Percentiles rank a stretch among this genome's conserved stretches.
phyloP scores from a whole-genome alignment of 2,797 vertebrate species.

The Staurois parvus region DNA sequence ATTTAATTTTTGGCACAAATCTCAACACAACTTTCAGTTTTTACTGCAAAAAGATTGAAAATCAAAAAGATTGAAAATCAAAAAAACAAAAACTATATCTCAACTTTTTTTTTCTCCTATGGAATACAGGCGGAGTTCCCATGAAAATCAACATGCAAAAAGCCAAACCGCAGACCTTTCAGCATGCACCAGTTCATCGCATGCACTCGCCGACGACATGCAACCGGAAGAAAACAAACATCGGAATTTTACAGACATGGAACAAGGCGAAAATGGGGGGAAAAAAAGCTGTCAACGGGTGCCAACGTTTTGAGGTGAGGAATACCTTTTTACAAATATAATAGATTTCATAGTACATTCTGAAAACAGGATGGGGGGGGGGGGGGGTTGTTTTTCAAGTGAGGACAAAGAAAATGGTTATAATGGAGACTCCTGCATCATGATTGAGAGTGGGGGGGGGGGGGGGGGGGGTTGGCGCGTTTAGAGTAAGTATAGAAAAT shows the following conservation, averaged over 20 bases:
- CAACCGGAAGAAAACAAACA: constrained; percentile 63
- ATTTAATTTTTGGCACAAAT: constrained; percentile 46
- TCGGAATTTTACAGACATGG: constrained; percentile 52
- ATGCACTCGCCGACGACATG: constrained; percentile 74
- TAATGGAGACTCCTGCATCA: not conserved
- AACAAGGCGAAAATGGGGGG: constrained; percentile 48
- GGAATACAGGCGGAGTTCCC: constrained; percentile 57
- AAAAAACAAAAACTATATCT: not conserved
- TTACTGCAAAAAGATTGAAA: constrained; percentile 22
- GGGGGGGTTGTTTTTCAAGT: too few species aligned
- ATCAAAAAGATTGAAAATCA: too few species aligned
- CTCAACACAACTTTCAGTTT: not conserved
- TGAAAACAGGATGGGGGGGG: not conserved
- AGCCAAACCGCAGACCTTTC: constrained; percentile 61
- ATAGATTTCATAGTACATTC: constrained; percentile 24
- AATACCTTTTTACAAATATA: constrained; percentile 38
- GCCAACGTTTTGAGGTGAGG: not conserved
- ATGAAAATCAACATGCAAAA: constrained; percentile 63
- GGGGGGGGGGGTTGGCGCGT: not conserved
- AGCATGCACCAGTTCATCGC: constrained; percentile 72
- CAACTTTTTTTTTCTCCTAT: not conserved
- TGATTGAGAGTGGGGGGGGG: not conserved
- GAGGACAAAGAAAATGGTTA: not conserved
- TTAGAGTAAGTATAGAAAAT: constrained; percentile 14
- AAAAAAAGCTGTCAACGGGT: too few species aligned